Conservation (phyloP, 2,113 vertebrate genomes). For the Cebus imitator region DNA sequence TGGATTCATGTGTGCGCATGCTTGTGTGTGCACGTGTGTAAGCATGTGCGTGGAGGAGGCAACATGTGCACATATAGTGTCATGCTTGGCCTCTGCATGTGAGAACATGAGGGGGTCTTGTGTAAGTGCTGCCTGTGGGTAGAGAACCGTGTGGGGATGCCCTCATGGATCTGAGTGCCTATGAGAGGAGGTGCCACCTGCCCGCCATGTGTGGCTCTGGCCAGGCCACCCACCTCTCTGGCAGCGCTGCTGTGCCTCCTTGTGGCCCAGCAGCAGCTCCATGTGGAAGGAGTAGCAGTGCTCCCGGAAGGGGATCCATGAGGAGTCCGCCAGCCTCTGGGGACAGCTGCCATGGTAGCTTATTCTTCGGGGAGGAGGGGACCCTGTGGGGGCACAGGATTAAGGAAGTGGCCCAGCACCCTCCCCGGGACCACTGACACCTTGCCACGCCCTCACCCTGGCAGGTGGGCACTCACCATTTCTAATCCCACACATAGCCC, state of each 20-base stretch:
- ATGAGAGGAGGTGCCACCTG: no score
- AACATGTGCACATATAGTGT: no score
- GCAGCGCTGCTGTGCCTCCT: slow-evolving; percentile 91
- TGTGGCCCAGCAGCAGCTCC: slow-evolving; percentile 89
- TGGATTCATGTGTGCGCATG: background rate
- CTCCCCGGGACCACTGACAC: rapidly evolving
- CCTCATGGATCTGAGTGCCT: no score
- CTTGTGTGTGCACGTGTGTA: rapidly evolving
- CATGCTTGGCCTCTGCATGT: background rate
- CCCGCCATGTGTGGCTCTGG: rapidly evolving
- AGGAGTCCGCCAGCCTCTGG: slow-evolving; percentile 87
- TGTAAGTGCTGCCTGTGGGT: background rate
- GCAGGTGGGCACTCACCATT: slow-evolving; percentile 75
- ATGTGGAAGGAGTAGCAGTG: slow-evolving; percentile 97
- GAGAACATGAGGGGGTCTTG: background rate
- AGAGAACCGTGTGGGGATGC: rapidly evolving
- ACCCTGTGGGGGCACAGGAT: slow-evolving; percentile 70
- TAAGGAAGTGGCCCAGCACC: background rate
- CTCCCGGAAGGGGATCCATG: slow-evolving; percentile 96
- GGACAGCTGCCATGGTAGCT: slow-evolving; percentile 91
- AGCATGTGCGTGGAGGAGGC: no score
- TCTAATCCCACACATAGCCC: slow-evolving; percentile 90
- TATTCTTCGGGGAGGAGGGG: slow-evolving; percentile 83
- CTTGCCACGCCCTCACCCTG: background rate
- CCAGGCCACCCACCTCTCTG: slow-evolving; percentile 86